Evolutionary conservation across 1,140 invertebrate species (phyloP), one percentile per base, ranked within the genome.

Genomic region (Papilio dardanus): DNA sequence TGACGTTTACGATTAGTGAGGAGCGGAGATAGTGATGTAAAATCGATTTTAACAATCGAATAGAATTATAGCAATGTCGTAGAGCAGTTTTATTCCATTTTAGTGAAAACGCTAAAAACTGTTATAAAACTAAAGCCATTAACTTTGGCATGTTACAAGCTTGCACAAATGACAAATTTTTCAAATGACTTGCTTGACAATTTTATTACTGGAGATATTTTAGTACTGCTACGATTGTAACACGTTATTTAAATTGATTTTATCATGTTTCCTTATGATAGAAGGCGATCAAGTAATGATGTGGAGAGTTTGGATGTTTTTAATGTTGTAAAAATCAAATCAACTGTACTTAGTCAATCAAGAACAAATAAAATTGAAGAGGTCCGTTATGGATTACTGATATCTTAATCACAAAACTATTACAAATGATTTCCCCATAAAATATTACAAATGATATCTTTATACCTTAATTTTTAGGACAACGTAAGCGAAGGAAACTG

Each of bases 1-100:
- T 87, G 88, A 86, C 85, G 83, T 88, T 80, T 46, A 46, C 42
- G 42, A 46, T 19, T 46, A 71, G 67, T 21, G 65, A 42, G 42
- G 69, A n/a, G 21, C 83, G 80, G 74, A 76, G 37, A 58, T 83
- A 83, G 81, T 82, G 83, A 77, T 81, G 78, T 77, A 2, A 21
- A 28, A 73, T 54, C 58, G 58, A 76, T 76, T 76, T 46, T 33
- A 40, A 12, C 8, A 46, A 31, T 71, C 68, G 40, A 50, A 16
- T 69, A 19, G 16, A 7, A 46, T 46, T n/a, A 42, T 28, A 19
- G 42, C n/a, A 35, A 6, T 28, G 24, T 62, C 24, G 12, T 54
- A 19, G 50, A 24, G 19, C 19, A 2, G n/a, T 21, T 54, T 24
- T 24, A 12, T 21, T 24, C 50, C 19, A 24, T 54, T 24, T 12